These are phyloP conservation scores for Stichopus chloronotus DNA, from an alignment of 35 echinoderm and acorn worm genomes.

Conservation along the genomic window DNA sequence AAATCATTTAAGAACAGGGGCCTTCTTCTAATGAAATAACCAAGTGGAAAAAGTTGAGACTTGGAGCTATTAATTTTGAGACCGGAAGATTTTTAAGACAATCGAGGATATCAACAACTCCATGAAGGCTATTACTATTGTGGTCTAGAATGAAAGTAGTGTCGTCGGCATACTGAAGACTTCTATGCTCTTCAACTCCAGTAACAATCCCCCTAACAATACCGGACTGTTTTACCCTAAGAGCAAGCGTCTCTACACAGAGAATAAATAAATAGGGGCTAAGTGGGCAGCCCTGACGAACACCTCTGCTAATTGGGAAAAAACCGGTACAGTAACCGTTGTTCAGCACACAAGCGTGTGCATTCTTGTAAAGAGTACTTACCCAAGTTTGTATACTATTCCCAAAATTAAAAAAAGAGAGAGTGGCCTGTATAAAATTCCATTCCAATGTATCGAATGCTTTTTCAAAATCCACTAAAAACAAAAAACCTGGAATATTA, in stretches of 20 bases:
- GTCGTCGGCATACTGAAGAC: constrained; percentile 36
- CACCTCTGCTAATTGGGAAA: constrained; percentile 19
- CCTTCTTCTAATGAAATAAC: not conserved
- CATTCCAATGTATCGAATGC: constrained; percentile 6
- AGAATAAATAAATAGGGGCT: not conserved
- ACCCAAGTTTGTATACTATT: constrained; percentile 22
- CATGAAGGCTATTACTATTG: not conserved
- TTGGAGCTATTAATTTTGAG: constrained; percentile 9
- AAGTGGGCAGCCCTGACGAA: constrained; percentile 36
- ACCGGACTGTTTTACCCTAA: not conserved
- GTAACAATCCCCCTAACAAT: not conserved
- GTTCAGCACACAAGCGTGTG: constrained; percentile 6
- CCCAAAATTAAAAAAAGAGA: constrained; percentile 39
- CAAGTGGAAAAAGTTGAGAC: constrained; percentile 36
- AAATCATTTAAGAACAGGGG: constrained; percentile 1
- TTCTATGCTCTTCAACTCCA: not conserved
- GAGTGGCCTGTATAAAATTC: not conserved
- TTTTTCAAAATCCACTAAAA: constrained; percentile 34
- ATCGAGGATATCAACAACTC: not conserved
- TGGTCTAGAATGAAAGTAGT: constrained; percentile 42
- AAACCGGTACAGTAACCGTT: constrained; percentile 13
- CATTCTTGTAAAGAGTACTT: constrained; percentile 9
- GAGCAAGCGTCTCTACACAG: not conserved
- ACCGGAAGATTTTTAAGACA: constrained; percentile 32
- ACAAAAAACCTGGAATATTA: constrained; percentile 6